Base-by-base conservation (phyloP, 1,140 invertebrate species). In the Drosophila rhopaloa region DNA sequence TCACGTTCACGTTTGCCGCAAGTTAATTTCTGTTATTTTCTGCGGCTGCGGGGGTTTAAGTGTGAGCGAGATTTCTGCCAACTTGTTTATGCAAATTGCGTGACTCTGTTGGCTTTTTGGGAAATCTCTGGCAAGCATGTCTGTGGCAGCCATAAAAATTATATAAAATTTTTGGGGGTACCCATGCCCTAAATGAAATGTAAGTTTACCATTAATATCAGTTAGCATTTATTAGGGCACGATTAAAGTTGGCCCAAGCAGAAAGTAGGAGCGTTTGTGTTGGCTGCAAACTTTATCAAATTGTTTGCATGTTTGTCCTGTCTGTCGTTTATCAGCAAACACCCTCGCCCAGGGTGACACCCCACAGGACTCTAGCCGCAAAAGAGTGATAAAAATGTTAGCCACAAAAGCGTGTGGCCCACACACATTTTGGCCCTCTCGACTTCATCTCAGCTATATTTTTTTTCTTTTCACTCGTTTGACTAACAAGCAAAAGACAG, bases 401-500 rank as follows among this genome's bases (percentile, higher is more conserved):
- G 85, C 84, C 84, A 81, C 80, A 89, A 75, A 80, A 85, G 66
- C 81, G 81, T 80, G 58, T 61, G 62, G 66, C 57, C 63, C 53
- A 58, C 73, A 66, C 65, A 57, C 51, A 37, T 48, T 44, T 53
- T 74, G 55, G 29, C 40, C 16, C 47, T 51, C 58, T 53, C 10
- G n/a, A 8, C 14, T 9, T 4, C 29, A 35, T 35, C 9, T 14
- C n/a, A 32, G 48, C 29, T 1, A 32, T 8, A 24, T 4, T 2
- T 32, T 32, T 32, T 32, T 32, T 35, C 70, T 71, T 70, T 50
- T 41, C 51, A 44, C 67, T 68, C 77, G 74, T 89, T 84, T 90
- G 76, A 81, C 81, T 89, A 89, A 89, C 84, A 89, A 89, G 80
- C 77, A 66, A 80, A 88, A 89, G 84, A 89, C 84, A 89, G 84